Base-by-base conservation (phyloP, 92 coral and sea anemone genomes). In the Palythoa caribaeorum region DNA sequence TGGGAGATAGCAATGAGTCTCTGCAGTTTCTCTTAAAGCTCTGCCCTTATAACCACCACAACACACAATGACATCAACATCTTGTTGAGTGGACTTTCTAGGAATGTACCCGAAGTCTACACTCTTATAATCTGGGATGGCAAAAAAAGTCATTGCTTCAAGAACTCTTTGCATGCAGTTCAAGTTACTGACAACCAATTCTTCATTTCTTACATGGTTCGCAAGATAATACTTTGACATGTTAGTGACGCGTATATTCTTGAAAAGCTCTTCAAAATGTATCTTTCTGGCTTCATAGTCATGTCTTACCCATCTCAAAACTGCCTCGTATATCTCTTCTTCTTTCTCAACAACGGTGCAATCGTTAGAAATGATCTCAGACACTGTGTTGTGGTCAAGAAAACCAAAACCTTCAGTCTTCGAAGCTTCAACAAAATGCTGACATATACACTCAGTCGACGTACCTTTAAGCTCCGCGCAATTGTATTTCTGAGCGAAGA, bases 271-370 rank as follows among this genome's bases (percentile, higher is more conserved):
- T 38, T 78, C 89, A 71, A 96, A 94, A 79, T 77, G 84, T 16
- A 52, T 52, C 62, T 54, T 48, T 53, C 98, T 92, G 16, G 87
- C 88, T n/a, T 79, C 84, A n/a, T 21, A 57, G 55, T 89, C 94
- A 80, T 91, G 91, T 79, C 84, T 84, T 44, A 93, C 91, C 98
- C 98, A 96, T 10, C 87, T 47, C 38, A 94, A 20, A 17, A 96
- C 87, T 12, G 93, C 96, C 85, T 94, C 93, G 69, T 85, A 94
- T 2, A 96, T 92, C 4, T 94, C 94, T 78, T 92, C 87, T 54
- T 96, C 98, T 69, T 87, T 77, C 5, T 81, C 74, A 10, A 94
- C 93, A 10, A 86, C 66, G 12, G 95, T 74, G 55, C 77, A 50
- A 51, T 96, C 98, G 80, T 88, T 87, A 0, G 92, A 91, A 16